Evolutionary conservation across 2,797 vertebrate genomes (phyloP).

Genomic region (Chloroceryle inda): DNA sequence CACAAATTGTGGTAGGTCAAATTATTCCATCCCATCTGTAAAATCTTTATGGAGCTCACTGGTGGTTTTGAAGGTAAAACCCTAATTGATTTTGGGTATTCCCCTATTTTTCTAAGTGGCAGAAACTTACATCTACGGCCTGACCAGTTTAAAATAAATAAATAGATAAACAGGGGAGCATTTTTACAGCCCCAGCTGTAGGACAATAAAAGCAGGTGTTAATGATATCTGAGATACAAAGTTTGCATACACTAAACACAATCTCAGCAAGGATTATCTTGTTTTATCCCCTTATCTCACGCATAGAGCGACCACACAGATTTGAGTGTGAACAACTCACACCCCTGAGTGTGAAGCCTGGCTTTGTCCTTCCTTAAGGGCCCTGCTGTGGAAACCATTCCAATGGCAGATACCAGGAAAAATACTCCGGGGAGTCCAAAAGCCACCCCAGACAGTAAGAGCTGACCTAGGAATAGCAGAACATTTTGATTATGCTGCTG

Average conservation of each 20-base stretch:
- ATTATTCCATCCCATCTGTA: background rate
- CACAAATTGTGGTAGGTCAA: background rate
- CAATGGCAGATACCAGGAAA: background rate
- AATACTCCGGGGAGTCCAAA: background rate
- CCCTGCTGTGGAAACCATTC: background rate
- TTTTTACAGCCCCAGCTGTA: background rate
- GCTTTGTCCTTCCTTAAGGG: background rate
- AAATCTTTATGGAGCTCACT: background rate
- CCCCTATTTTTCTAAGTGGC: background rate
- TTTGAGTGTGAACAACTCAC: background rate
- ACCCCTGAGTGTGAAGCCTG: background rate
- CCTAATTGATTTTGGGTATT: background rate
- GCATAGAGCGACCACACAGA: background rate
- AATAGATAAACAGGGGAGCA: background rate
- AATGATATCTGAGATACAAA: background rate
- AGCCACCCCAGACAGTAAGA: accelerated
- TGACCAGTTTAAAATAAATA: background rate
- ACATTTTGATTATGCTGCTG: background rate
- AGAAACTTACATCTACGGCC: background rate
- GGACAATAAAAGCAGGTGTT: background rate
- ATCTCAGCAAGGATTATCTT: background rate
- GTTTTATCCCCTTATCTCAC: background rate
- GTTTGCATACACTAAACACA: background rate
- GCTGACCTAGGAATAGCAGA: background rate
- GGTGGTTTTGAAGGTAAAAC: background rate